Percentiles rank a stretch among this genome's conserved stretches.
phyloP scores from a whole-genome alignment of 2,797 vertebrate species.

The Sparidentex hasta region DNA sequence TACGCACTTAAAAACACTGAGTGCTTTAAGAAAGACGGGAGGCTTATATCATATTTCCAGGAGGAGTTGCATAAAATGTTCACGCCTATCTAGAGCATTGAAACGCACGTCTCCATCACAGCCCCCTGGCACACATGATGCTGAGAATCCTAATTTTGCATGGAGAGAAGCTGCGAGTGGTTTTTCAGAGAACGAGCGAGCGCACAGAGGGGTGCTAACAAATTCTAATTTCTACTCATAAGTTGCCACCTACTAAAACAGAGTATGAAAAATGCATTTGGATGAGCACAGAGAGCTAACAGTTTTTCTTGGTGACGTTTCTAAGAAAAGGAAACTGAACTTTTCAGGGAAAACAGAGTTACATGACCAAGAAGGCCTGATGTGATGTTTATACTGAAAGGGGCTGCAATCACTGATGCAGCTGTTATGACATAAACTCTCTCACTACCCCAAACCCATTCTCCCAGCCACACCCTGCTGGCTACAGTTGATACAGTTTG shows the following conservation, averaged over 20 bases:
- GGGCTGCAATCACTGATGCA: slow-evolving; percentile 42
- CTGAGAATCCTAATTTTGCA: slow-evolving; percentile 5
- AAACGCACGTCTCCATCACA: background rate
- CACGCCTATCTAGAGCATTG: background rate
- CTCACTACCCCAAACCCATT: slow-evolving; percentile 8
- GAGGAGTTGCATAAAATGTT: background rate
- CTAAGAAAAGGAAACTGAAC: slow-evolving; percentile 38
- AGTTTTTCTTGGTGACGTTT: slow-evolving; percentile 1
- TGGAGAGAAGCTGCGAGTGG: background rate
- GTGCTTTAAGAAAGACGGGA: background rate
- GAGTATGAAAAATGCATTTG: slow-evolving; percentile 26
- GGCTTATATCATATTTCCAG: background rate
- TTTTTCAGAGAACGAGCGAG: slow-evolving; percentile 27
- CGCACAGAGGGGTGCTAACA: background rate
- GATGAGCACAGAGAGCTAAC: background rate
- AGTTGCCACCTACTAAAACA: background rate
- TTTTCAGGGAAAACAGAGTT: slow-evolving; percentile 40
- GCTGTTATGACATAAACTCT: slow-evolving; percentile 56
- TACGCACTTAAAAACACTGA: background rate
- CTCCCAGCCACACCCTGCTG: slow-evolving; percentile 53
- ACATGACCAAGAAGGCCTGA: slow-evolving; percentile 14
- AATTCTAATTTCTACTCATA: background rate
- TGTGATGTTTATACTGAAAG: slow-evolving; percentile 34
- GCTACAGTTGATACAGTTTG: slow-evolving; percentile 32
- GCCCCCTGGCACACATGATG: background rate